Conservation (phyloP, 2,888 invertebrate genomes). For the Brachyopa scutellaris region DNA sequence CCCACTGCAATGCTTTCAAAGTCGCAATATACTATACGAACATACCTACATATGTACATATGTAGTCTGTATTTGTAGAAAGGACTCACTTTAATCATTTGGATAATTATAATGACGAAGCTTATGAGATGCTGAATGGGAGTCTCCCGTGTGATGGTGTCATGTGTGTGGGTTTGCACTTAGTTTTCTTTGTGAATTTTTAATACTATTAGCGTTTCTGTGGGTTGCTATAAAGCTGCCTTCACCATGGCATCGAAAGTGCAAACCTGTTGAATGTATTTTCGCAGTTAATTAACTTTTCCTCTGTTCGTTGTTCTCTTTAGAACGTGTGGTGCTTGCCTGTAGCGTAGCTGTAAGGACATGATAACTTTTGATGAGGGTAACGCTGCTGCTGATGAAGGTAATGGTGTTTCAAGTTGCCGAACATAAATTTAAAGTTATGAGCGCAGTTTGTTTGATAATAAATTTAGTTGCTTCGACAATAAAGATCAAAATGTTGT, state of each 20-base stretch:
- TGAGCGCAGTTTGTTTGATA: too few species aligned
- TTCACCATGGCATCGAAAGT: constrained; percentile 9
- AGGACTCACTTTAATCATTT: constrained; percentile 56
- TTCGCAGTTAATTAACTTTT: constrained; percentile 10
- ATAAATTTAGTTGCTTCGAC: too few species aligned
- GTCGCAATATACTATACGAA: not conserved
- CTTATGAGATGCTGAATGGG: constrained; percentile 28
- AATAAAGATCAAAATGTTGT: too few species aligned
- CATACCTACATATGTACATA: not conserved
- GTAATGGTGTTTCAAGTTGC: not conserved
- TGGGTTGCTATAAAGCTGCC: constrained; percentile 26
- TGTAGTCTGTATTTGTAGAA: not conserved
- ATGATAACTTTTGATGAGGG: constrained; percentile 15
- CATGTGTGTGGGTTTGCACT: not conserved
- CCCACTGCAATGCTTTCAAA: not conserved
- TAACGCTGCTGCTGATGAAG: not conserved
- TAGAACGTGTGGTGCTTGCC: not conserved
- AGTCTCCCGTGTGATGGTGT: not conserved
- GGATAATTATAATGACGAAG: constrained; percentile 67
- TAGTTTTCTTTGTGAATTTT: constrained; percentile 34
- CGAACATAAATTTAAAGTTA: not conserved
- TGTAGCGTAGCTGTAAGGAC: too few species aligned
- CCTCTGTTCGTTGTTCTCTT: not conserved
- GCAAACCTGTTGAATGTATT: constrained; percentile 44
- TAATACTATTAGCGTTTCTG: constrained; percentile 45